Base-by-base conservation (phyloP, 2,113 vertebrate species). In the Pluvialis apricaria region DNA sequence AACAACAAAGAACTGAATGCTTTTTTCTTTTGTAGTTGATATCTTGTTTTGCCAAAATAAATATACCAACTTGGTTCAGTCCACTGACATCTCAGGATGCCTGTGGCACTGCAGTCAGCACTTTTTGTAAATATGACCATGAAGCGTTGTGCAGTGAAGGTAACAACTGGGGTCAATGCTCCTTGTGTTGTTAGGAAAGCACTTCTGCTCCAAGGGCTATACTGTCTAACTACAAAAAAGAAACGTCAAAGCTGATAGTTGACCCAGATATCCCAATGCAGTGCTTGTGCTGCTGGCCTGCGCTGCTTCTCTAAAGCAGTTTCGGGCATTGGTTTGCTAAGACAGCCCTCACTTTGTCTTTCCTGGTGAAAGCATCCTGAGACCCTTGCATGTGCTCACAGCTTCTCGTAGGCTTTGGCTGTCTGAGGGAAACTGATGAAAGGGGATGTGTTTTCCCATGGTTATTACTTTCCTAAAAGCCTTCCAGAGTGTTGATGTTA, bases 381-480 rank as follows among this genome's bases (percentile, higher is more conserved):
- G 70, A 65, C 24, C 26, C 28, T 70, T 2, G 11, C 47, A 40
- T 24, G 12, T 52, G 34, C 73, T 82, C 61, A 20, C 34, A 62
- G 72, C 70, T 92, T 64, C 77, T 87, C 68, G 12, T 0, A 2
- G 62, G 21, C 76, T 81, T 6, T 64, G 69, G 10, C n/a, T 92
- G 32, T 44, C 45, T 64, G 49, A 78, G 60, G 31, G 25, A 89
- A 78, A 71, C 6, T 64, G 86, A 49, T 92, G 68, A 86, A 86
- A 86, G 68, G n/a, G 20, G 42, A 51, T 66, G 51, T 62, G 18
- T 91, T 95, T 94, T 85, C 65, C 55, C 47, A 34, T 57, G 61
- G 47, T 71, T 91, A 71, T 87, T 91, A 32, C 69, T 79, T 84
- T 36, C 47, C 65, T 91, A 87, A 94, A 95, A 71, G 80, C 76